phyloP scores from a whole-genome alignment of 2,888 invertebrate genomes.

The Papilio protenor region DNA sequence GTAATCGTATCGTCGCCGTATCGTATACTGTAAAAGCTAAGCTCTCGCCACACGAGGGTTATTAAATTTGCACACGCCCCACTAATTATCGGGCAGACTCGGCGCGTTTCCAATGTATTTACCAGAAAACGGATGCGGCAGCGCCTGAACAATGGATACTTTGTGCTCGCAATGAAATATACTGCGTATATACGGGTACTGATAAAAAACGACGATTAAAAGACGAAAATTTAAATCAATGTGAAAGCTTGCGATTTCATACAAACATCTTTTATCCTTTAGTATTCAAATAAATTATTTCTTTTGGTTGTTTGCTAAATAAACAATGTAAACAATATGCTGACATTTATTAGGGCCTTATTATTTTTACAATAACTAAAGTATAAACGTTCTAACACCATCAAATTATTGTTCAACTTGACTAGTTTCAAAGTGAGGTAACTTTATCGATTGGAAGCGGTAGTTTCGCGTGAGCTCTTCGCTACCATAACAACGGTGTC shows the following conservation, averaged over 20 bases:
- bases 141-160: slow-evolving; percentile 50
- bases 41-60: slow-evolving; percentile 64
- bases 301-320: not conserved
- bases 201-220: slow-evolving; percentile 23
- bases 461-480: slow-evolving; percentile 14
- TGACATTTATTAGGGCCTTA: too few relatives aligned
- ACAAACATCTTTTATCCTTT: not conserved
- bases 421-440: not conserved
- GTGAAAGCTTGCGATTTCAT: not conserved
- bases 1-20: slow-evolving; percentile 49
- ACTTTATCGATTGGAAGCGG: slow-evolving; percentile 24
- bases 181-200: slow-evolving; percentile 9
- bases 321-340: not conserved
- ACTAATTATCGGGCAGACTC: slow-evolving; percentile 74
- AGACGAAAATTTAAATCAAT: not conserved
- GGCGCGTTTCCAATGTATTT: slow-evolving; percentile 62
- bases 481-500: not conserved
- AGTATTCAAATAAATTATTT: not conserved
- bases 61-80: slow-evolving; percentile 80
- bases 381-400: not conserved
- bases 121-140: slow-evolving; percentile 59
- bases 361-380: too few relatives aligned
- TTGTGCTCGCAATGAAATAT: slow-evolving; percentile 24
- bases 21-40: slow-evolving; percentile 56
- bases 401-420: not conserved